Conservation (phyloP, 2,113 vertebrate species). For the Microcebus tavaratra region DNA sequence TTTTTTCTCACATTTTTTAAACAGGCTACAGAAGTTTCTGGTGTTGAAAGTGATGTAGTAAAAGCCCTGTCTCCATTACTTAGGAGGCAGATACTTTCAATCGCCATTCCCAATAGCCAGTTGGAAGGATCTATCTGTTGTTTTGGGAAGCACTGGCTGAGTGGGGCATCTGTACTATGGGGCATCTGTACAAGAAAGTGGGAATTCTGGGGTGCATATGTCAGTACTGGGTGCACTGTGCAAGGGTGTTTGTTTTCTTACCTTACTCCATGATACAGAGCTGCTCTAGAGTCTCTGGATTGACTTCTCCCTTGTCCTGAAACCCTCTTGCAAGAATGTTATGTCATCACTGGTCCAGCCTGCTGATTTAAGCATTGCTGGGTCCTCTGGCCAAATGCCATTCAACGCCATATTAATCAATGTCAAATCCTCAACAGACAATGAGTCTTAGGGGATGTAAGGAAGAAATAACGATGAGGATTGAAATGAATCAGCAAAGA, state of each 20-base stretch:
- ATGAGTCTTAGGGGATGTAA: background rate
- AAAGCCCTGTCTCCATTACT: background rate
- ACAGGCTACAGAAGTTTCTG: background rate
- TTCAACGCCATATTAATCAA: background rate
- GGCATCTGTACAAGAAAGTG: background rate
- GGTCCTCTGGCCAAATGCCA: background rate
- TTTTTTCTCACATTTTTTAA: background rate
- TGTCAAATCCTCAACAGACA: conserved; percentile 29
- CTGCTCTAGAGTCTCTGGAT: background rate
- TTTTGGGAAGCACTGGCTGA: background rate
- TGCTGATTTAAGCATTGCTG: background rate
- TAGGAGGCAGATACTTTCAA: background rate
- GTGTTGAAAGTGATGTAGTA: background rate
- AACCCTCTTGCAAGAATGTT: background rate
- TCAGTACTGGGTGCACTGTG: background rate
- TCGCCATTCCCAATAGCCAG: background rate
- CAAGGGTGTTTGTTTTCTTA: background rate
- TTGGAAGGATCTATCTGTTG: background rate
- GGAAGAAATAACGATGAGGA: conserved; percentile 37
- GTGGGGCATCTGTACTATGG: background rate
- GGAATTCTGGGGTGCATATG: background rate
- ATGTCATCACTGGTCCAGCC: background rate
- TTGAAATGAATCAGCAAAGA: conserved; percentile 29
- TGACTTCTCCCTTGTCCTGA: background rate
- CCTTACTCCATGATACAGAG: background rate